A percentile compares a stretch with the other conserved stretches of the same genome.
Evolutionary conservation across 2,113 vertebrate species (phyloP).

Genomic region (Perca fluviatilis): DNA sequence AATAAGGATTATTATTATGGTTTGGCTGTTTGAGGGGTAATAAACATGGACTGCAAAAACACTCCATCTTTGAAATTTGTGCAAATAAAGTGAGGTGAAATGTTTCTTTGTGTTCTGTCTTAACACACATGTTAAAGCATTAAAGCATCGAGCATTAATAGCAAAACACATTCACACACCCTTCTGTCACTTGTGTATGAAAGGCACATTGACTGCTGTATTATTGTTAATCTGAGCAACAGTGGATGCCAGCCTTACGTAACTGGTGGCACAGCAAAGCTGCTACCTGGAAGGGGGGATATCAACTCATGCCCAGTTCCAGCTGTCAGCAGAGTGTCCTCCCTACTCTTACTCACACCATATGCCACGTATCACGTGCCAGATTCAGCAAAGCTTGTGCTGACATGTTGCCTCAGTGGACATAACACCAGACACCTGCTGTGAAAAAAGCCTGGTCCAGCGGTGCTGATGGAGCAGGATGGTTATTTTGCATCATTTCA

Average conservation of each 20-base stretch:
- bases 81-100: too few relatives aligned
- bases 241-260: slow-evolving; percentile 64
- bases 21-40: too few relatives aligned
- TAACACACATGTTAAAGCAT: too few relatives aligned
- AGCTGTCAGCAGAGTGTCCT: slow-evolving; percentile 69
- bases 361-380: slow-evolving; percentile 66
- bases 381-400: slow-evolving; percentile 14
- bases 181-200: slow-evolving; percentile 30
- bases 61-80: too few relatives aligned
- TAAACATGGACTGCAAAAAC: too few relatives aligned
- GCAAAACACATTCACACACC: slow-evolving; percentile 24
- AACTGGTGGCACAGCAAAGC: slow-evolving; percentile 63
- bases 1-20: too few relatives aligned
- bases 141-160: too few relatives aligned
- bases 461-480: not conserved
- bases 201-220: slow-evolving; percentile 50
- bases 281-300: slow-evolving; percentile 72
- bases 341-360: slow-evolving; percentile 58
- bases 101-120: too few relatives aligned
- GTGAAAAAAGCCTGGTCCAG: slow-evolving; percentile 1
- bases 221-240: slow-evolving; percentile 61
- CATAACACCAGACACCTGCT: slow-evolving; percentile 45
- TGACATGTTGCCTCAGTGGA: slow-evolving; percentile 24
- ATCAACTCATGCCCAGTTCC: slow-evolving; percentile 65
- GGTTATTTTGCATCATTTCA: not conserved